Evolutionary conservation across 2,113 vertebrate species (phyloP), one percentile per base, ranked within the genome.

Genomic region (Saccopteryx leptura): DNA sequence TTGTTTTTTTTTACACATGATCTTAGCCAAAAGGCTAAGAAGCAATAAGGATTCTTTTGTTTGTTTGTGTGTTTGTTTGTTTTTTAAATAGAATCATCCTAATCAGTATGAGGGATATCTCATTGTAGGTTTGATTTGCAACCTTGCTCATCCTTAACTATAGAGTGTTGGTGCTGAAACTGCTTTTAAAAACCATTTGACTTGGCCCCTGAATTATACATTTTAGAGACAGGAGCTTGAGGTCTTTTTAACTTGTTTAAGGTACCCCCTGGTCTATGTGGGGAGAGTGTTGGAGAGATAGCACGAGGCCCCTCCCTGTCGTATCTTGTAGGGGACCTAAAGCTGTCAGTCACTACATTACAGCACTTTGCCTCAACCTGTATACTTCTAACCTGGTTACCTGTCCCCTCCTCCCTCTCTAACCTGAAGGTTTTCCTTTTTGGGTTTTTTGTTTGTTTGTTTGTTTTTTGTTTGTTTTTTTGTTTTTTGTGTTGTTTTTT

Each of bases 361-460:
- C 8, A 75, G 75, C n/a, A 0, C 80, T 58, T 58, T 52, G 61
- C 76, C 81, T 33, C 84, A 56, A 19, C 75, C 88, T 15, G 0
- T 5, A 1, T 1, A 6, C 24, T n/a, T 58, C 46, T 1, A 1
- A 1, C 78, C 23, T 21, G 66, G 13, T 85, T 7, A 0, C 58
- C 31, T 33, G 24, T 39, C 39, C 5, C 24, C 54, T 39, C 46
- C n/a, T 54, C 61, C 58, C n/a, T 90, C 56, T 31, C 58, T 61
- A 56, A 94, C 75, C 48, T 79, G 66, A 79, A 94, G 50, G n/a
- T 46, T 83, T 78, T 65, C 75, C 60, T 39, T 39, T 39, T 39
- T 39, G 39, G 39, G 39, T 39, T 39, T 39, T 39, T 39, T 39
- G 39, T 39, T 39, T 39, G 39, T 39, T 39, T 39, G 39, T 39